Evolutionary conservation across 2,113 vertebrate genomes (phyloP).

Genomic region (Mustelus asterias): DNA sequence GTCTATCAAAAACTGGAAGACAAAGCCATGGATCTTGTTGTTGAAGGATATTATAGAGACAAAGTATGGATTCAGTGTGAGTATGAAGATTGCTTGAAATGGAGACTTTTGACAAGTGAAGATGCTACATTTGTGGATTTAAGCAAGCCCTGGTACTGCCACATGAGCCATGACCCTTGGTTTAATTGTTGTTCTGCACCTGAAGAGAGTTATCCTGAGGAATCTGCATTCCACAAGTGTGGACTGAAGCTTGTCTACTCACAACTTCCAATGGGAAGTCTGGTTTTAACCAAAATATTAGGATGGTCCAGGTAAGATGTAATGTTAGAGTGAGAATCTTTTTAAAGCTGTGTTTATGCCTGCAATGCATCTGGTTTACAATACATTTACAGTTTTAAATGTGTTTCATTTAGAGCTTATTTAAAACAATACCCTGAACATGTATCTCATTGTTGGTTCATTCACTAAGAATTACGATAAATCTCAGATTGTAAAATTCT

Average conservation of each 20-base stretch:
- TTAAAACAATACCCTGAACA: neutral
- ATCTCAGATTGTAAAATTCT: neutral
- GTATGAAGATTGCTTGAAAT: constrained; percentile 51
- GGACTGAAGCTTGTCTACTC: constrained; percentile 48
- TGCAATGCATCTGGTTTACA: neutral
- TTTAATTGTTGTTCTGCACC: constrained; percentile 47
- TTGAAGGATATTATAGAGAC: constrained; percentile 40
- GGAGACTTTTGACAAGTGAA: constrained; percentile 45
- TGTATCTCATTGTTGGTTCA: neutral
- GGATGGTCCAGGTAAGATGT: constrained; percentile 49
- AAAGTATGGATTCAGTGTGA: constrained; percentile 49
- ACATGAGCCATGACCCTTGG: constrained; percentile 45
- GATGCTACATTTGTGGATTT: constrained; percentile 41
- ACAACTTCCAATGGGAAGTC: constrained; percentile 50
- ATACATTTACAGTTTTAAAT: neutral
- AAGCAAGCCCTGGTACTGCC: constrained; percentile 47
- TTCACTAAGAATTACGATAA: neutral
- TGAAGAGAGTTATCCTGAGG: constrained; percentile 47
- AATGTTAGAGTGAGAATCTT: constrained; percentile 28
- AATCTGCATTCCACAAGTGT: constrained; percentile 43
- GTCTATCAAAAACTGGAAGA: constrained; percentile 2
- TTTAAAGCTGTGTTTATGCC: neutral
- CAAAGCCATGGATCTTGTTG: constrained; percentile 36
- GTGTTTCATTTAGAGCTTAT: neutral
- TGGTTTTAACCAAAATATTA: constrained; percentile 49